Percentiles rank a stretch among this genome's conserved stretches.
Evolutionary conservation across 2,797 vertebrate species (phyloP).

Genomic region (Sylvilagus floridanus): DNA sequence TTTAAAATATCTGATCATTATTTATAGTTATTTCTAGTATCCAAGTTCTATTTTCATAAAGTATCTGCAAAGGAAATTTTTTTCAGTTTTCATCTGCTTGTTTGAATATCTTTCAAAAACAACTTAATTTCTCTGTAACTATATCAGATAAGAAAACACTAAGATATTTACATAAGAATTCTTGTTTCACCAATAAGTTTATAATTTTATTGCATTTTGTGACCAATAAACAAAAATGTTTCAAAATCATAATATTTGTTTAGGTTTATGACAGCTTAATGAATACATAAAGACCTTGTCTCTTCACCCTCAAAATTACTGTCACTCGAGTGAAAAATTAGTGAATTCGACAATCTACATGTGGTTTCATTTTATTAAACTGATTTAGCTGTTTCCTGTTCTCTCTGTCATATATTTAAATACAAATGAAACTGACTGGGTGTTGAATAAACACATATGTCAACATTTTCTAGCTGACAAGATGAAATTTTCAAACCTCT

Average conservation of each 20-base stretch:
- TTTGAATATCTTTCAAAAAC: slow-evolving; percentile 1
- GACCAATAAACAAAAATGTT: background rate
- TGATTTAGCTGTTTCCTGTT: background rate
- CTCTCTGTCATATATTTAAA: background rate
- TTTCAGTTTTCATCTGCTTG: background rate
- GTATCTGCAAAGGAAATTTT: background rate
- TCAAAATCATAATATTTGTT: background rate
- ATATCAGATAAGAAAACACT: background rate
- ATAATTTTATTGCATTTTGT: slow-evolving; percentile 37
- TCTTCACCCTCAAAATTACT: background rate
- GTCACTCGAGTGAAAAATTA: slow-evolving; percentile 19
- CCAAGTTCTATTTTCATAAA: background rate
- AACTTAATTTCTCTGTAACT: background rate
- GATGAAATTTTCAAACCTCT: slow-evolving; percentile 21
- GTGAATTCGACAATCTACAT: background rate
- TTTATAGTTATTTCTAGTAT: slow-evolving; percentile 31
- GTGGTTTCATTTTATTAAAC: background rate
- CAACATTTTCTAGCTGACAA: background rate
- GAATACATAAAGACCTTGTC: slow-evolving; percentile 10
- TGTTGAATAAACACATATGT: background rate
- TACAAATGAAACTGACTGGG: background rate
- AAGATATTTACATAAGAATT: background rate
- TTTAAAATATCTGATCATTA: slow-evolving; percentile 1
- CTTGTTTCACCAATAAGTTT: background rate
- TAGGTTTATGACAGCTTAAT: slow-evolving; percentile 1